Evolutionary conservation across 2,113 vertebrate species (phyloP).

Genomic region (Austrofundulus limnaeus): DNA sequence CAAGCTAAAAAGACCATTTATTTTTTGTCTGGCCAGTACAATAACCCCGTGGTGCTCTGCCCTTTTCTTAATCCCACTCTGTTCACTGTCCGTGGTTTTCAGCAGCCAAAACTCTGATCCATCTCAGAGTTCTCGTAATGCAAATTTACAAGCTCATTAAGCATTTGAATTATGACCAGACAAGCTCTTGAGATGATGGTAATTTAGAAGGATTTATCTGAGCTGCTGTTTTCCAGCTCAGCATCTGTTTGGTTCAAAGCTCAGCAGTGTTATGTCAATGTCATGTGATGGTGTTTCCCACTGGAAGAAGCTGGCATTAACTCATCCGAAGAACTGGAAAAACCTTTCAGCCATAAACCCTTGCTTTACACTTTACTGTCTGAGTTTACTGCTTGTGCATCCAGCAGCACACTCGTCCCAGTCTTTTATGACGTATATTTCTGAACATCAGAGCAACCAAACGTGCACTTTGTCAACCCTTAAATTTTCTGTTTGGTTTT

Average conservation of each 20-base stretch:
- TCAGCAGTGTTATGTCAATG: no score
- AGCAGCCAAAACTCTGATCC: slow-evolving; percentile 2
- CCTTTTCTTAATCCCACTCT: slow-evolving; percentile 32
- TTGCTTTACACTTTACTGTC: no score
- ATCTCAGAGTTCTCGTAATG: slow-evolving; percentile 14
- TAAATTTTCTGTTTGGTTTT: slow-evolving; percentile 3
- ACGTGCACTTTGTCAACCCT: slow-evolving; percentile 13
- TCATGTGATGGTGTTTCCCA: slow-evolving; percentile 5
- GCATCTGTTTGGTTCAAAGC: slow-evolving; percentile 28
- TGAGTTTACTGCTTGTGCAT: slow-evolving; percentile 21
- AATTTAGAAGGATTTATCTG: slow-evolving; percentile 13
- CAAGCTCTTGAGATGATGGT: not conserved
- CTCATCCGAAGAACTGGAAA: slow-evolving; percentile 1
- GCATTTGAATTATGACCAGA: slow-evolving; percentile 9
- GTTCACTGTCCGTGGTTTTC: slow-evolving; percentile 14
- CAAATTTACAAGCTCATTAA: slow-evolving; percentile 2
- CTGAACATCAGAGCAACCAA: slow-evolving; percentile 15
- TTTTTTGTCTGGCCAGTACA: slow-evolving; percentile 52
- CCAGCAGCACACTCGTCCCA: not conserved
- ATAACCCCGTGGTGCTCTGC: slow-evolving; percentile 60
- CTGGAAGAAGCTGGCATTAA: slow-evolving; percentile 20
- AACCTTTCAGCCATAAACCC: no score
- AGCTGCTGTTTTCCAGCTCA: slow-evolving; percentile 15
- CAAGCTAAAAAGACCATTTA: slow-evolving; percentile 66
- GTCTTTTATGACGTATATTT: slow-evolving; percentile 9